Conservation (phyloP, 1,140 invertebrate genomes). For the Macrobrachium rosenbergii region DNA sequence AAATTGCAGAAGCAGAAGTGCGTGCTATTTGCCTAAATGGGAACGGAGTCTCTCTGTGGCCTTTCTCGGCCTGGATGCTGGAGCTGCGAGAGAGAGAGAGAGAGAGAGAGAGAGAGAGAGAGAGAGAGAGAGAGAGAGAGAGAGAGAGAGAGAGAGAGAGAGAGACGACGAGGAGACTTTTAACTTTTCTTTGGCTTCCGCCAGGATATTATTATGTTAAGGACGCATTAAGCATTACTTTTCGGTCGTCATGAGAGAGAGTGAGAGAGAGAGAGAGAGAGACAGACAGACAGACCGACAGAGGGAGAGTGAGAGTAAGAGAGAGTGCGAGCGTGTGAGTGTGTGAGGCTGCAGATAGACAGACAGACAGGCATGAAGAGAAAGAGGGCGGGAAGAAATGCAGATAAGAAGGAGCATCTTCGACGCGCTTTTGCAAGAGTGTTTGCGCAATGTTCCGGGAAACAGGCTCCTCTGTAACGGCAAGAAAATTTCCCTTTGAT, state of each 20-base stretch:
- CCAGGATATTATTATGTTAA: background rate
- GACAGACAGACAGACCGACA: too few species aligned
- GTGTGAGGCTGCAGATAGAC: too few species aligned
- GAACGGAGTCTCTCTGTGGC: constrained; percentile 27
- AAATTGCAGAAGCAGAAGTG: constrained; percentile 55
- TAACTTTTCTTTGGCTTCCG: background rate
- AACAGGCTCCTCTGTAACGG: too few species aligned
- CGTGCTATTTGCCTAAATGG: constrained; percentile 60
- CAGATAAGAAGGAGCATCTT: background rate
- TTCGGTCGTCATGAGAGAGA: too few species aligned
- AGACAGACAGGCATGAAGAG: too few species aligned
- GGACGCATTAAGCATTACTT: too few species aligned
- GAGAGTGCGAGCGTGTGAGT: too few species aligned
- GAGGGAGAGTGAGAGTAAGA: too few species aligned
- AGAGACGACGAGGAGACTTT: background rate
- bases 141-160: background rate
- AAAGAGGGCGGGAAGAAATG: background rate
- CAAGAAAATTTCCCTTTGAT: too few species aligned
- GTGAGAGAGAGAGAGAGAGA: background rate
- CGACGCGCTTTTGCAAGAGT: too few species aligned
- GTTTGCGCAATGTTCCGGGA: too few species aligned
- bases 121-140: background rate
- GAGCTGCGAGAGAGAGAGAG: background rate
- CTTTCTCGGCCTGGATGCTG: background rate
- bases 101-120: constrained; percentile 5